phyloP scores from a whole-genome alignment of 2,113 vertebrate species.

The Ageneiosus marmoratus region DNA sequence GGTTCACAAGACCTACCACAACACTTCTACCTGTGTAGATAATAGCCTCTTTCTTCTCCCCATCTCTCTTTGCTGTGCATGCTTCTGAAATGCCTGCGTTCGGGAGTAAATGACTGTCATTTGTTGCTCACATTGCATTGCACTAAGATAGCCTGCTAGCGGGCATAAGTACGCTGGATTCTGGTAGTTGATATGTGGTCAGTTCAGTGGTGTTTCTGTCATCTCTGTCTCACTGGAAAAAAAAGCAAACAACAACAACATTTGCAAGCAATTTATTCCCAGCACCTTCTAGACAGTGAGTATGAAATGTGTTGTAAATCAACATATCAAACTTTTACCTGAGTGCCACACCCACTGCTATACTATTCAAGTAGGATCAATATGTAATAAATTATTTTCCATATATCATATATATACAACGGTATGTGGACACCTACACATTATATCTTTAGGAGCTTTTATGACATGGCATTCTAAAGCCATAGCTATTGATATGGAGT shows the following conservation, averaged over 20 bases:
- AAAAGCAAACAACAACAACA: too few relatives aligned
- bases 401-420: too few relatives aligned
- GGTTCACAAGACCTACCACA: conserved; percentile 59
- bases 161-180: conserved; percentile 36
- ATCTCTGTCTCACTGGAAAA: background rate
- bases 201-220: conserved; percentile 1
- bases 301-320: too few relatives aligned
- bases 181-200: conserved; percentile 32
- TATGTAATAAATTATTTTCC: background rate
- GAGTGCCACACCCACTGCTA: background rate
- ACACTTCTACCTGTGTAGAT: conserved; percentile 52
- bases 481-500: too few relatives aligned
- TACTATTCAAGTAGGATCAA: background rate
- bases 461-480: too few relatives aligned
- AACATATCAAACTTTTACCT: too few relatives aligned
- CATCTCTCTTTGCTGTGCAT: conserved; percentile 53
- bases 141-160: conserved; percentile 50
- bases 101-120: conserved; percentile 60
- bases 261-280: too few relatives aligned
- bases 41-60: conserved; percentile 51
- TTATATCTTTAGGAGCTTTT: too few relatives aligned
- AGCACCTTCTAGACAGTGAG: too few relatives aligned
- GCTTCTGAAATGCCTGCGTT: conserved; percentile 62
- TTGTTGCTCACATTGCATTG: conserved; percentile 54
- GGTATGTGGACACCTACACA: too few relatives aligned